Evolutionary conservation across 2,888 invertebrate genomes (phyloP), one percentile per base, ranked within the genome.

Genomic region (Latrodectus elegans): DNA sequence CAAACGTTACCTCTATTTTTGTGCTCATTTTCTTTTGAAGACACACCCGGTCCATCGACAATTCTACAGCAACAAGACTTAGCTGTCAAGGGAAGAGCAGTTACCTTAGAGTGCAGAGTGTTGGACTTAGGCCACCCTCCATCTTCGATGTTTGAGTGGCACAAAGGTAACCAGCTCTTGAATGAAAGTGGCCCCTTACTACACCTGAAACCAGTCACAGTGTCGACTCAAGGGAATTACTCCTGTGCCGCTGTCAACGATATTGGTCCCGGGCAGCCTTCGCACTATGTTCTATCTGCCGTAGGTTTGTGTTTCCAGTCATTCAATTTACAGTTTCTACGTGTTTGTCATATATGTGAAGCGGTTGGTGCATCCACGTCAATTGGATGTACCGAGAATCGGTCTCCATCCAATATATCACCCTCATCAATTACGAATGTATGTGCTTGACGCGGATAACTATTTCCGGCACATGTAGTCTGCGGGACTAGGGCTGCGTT

Each of bases 221-320:
- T 98, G 89, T 96, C 96, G 92, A 96, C 96, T 76, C 94, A 96
- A 89, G 96, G 96, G 91, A 97, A 96, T 93, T 97, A 97, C 93
- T 96, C 96, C 0, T 98, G 98, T 91, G 94, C 95, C 90, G 97
- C 97, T 0, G 94, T 94, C 92, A 97, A 97, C 92, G 95, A 95
- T 14, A 97, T 97, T 0, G 98, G 97, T 0, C 95, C 95, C 90
- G 95, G 96, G 76, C 94, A 94, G 84, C 93, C 94, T 73, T 95
- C 95, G 38, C 94, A 94, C 60, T 94, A 95, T 55, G n/a, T 51
- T 49, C 75, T 90, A 38, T 84, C 89, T 64, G 90, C 89, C 76
- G 90, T 89, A 89, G 89, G 90, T 90, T 76, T 75, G 89, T 89
- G 73, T 81, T 81, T 67, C 65, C 68, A 55, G 52, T 70, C 78